phyloP scores from a whole-genome alignment of 2,113 vertebrate genomes.

The Sylvietta virens region DNA sequence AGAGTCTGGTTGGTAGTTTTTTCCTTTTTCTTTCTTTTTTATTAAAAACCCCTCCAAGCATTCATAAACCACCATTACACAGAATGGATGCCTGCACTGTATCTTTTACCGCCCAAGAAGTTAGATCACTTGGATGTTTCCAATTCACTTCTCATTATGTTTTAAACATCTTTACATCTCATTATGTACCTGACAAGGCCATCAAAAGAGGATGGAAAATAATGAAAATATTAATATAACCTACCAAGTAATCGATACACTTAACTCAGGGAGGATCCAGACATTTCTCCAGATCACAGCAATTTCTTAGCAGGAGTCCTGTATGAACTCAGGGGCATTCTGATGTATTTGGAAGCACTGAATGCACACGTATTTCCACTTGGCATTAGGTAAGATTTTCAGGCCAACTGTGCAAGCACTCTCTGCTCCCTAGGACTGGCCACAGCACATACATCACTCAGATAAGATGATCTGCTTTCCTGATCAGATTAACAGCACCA shows the following conservation, averaged over 20 bases:
- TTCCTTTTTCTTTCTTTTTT: not conserved
- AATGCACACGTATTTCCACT: rapidly evolving
- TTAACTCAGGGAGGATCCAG: not conserved
- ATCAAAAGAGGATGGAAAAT: not conserved
- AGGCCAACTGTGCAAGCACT: not conserved
- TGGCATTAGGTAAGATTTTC: not conserved
- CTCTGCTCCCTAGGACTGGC: not conserved
- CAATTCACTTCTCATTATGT: not conserved
- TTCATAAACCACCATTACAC: not conserved
- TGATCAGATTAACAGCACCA: not conserved
- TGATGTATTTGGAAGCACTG: not conserved
- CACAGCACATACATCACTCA: not conserved
- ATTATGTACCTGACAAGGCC: not conserved
- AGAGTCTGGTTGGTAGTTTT: not conserved
- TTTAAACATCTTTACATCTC: not conserved
- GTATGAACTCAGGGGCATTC: not conserved
- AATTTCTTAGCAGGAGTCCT: not conserved
- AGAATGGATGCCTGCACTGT: not conserved
- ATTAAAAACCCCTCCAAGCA: not conserved
- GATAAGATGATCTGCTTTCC: not conserved
- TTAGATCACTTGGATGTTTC: not conserved
- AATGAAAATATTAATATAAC: not conserved
- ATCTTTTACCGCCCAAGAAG: not conserved
- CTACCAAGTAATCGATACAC: not conserved
- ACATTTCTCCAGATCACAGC: not conserved